A percentile compares a stretch with the other conserved stretches of the same genome.
These are phyloP conservation scores for Onychomys arenicola DNA, from an alignment of 2,797 vertebrate species.

Conservation along the genomic window DNA sequence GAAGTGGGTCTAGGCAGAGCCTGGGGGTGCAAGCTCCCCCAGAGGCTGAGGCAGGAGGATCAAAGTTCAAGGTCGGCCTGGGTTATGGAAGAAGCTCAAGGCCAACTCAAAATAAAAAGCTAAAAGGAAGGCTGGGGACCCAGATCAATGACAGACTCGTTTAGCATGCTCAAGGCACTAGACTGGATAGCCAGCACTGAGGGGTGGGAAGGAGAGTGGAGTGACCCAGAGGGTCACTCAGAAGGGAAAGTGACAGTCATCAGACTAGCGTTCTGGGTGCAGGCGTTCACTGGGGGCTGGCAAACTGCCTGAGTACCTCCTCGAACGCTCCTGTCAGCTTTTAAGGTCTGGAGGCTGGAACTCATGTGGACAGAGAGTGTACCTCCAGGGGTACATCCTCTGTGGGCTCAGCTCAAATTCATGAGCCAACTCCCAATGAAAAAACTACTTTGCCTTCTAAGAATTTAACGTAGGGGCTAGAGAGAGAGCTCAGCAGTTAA, in stretches of 20 bases:
- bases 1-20: background rate
- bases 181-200: background rate
- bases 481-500: background rate
- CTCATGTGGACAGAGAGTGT: background rate
- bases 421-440: conserved; percentile 32
- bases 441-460: conserved; percentile 63
- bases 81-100: background rate
- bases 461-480: conserved; percentile 46
- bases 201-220: background rate
- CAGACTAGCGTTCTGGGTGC: background rate
- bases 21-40: background rate
- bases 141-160: background rate
- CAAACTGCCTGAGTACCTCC: conserved; percentile 17
- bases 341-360: background rate
- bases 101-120: background rate
- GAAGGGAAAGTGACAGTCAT: background rate
- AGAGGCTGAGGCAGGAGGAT: background rate
- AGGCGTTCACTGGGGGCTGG: background rate
- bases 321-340: background rate
- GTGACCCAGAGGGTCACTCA: background rate
- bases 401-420: conserved; percentile 32
- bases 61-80: background rate
- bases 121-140: background rate
- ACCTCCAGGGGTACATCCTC: background rate
- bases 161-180: background rate